A percentile compares a stretch with the other conserved stretches of the same genome.
These are phyloP conservation scores for Busseola fusca DNA, from an alignment of 2,888 invertebrate species.

Conservation along the genomic window DNA sequence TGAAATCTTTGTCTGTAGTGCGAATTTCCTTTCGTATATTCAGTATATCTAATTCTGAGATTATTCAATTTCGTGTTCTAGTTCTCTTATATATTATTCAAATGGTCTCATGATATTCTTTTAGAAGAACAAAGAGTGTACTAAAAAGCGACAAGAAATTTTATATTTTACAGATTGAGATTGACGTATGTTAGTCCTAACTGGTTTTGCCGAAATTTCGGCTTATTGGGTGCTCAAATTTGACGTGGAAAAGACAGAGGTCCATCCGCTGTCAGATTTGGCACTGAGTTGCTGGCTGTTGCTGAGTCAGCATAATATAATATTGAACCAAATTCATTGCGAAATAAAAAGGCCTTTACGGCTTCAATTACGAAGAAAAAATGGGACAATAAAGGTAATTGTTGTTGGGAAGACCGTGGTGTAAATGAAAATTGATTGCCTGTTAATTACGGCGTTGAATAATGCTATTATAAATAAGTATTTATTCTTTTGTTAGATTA, in stretches of 20 bases:
- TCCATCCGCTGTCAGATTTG: constrained; percentile 77
- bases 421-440: constrained; percentile 56
- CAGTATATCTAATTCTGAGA: too few relatives aligned
- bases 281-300: constrained; percentile 44
- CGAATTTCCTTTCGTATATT: not conserved
- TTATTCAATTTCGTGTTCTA: not conserved
- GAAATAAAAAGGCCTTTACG: constrained; percentile 43
- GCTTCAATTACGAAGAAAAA: constrained; percentile 56
- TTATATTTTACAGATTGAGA: constrained; percentile 66
- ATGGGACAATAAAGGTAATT: constrained; percentile 53
- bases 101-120: constrained; percentile 14
- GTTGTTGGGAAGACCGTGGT: constrained; percentile 40
- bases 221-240: constrained; percentile 75
- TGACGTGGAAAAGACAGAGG: constrained; percentile 80
- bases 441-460: constrained; percentile 51
- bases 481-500: constrained; percentile 41
- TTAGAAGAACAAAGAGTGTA: constrained; percentile 24
- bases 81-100: constrained; percentile 9
- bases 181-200: constrained; percentile 71
- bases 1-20: not conserved
- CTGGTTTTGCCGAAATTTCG: constrained; percentile 71
- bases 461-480: constrained; percentile 42
- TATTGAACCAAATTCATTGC: constrained; percentile 40
- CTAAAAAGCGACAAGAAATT: constrained; percentile 46
- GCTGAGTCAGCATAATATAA: constrained; percentile 59